A percentile compares a stretch with the other conserved stretches of the same genome.
Conservation (phyloP, 2,113 vertebrate genomes). For the Sinosuthora webbiana region DNA sequence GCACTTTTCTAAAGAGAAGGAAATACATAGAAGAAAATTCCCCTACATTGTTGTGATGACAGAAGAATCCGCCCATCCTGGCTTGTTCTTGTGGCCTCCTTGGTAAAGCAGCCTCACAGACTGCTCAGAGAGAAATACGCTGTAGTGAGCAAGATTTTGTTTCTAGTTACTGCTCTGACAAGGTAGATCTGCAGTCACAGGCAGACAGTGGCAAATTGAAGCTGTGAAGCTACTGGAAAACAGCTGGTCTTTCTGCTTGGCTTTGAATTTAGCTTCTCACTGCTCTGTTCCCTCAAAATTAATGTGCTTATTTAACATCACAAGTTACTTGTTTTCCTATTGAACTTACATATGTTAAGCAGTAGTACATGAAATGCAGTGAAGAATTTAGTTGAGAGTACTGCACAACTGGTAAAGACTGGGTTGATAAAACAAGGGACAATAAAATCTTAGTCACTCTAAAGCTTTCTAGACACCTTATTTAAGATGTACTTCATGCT, state of each 20-base stretch:
- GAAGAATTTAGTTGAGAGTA: neutral
- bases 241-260: neutral
- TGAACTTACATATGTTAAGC: neutral
- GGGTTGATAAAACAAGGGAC: neutral
- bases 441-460: neutral
- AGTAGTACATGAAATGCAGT: neutral
- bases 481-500: neutral
- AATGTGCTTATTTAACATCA: neutral
- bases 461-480: neutral
- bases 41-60: neutral
- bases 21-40: neutral
- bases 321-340: neutral
- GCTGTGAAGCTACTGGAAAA: neutral
- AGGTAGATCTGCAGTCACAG: neutral
- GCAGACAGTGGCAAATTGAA: neutral
- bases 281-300: neutral
- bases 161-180: neutral
- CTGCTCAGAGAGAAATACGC: neutral
- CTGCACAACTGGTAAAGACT: neutral
- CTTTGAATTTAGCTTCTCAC: neutral
- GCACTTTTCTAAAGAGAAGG: neutral
- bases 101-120: neutral
- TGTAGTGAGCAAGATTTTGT: neutral
- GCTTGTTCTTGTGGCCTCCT: accelerated
- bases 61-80: neutral